These are phyloP conservation scores for Dipodomys merriami DNA, from an alignment of 2,113 vertebrate genomes.

Conservation along the genomic window DNA sequence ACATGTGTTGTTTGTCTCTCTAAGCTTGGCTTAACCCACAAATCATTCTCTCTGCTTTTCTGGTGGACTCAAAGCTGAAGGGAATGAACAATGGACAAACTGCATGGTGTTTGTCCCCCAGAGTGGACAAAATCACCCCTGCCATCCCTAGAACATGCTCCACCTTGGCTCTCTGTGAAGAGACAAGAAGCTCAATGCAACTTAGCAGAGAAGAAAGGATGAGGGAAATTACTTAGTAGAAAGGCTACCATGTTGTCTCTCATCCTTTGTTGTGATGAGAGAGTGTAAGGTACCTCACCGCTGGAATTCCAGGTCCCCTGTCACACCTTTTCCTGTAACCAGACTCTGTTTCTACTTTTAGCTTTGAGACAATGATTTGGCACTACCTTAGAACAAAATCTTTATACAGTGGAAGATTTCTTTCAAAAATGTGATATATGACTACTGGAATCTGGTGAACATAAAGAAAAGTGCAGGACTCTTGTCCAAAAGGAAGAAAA, in stretches of 20 bases:
- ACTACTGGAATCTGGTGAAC: neutral
- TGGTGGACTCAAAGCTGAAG: neutral
- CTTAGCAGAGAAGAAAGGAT: neutral
- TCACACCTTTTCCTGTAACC: neutral
- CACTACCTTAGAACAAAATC: neutral
- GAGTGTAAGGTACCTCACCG: fast-evolving
- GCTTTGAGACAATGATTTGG: neutral
- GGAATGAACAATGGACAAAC: neutral
- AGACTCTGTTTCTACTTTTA: neutral
- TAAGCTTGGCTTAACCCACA: too few relatives aligned
- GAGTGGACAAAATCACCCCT: neutral
- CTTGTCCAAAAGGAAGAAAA: neutral
- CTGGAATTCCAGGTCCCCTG: neutral
- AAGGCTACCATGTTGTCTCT: neutral
- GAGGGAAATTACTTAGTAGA: neutral
- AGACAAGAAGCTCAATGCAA: neutral
- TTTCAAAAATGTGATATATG: neutral
- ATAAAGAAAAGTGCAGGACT: neutral
- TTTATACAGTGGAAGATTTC: neutral
- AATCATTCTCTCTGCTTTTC: slow-evolving; percentile 10
- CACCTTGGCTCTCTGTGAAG: neutral
- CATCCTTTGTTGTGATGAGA: neutral
- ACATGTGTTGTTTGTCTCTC: too few relatives aligned
- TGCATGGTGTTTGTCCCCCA: neutral
- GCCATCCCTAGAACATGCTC: too few relatives aligned